Evolutionary conservation across 2,888 invertebrate species (phyloP), one percentile per base, ranked within the genome.

Genomic region (Sycophila texana): DNA sequence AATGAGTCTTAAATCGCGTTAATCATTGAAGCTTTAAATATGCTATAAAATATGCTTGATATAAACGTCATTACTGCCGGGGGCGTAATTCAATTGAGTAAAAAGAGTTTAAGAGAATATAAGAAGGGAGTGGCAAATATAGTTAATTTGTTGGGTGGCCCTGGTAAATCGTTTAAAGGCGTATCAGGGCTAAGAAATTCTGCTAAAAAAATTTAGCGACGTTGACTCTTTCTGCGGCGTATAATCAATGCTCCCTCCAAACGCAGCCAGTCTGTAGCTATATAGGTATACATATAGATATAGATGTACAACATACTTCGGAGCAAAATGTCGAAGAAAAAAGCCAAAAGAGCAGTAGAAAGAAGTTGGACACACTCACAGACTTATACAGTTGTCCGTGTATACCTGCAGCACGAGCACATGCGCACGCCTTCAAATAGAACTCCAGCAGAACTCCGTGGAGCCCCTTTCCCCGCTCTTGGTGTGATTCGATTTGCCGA

Each of bases 401-500:
- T 26, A 26, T 3, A 26, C 26, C 26, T 26, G 3, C 26, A 26
- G 26, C 26, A 26, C 26, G 26, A 26, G 26, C 39, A 39, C 39
- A 39, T 4, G 39, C 39, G 39, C 39, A 39, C 39, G 39, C 39
- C 39, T 39, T 39, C 39, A 39, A 39, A 39, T 39, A 39, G 39
- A 39, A 39, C 39, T 39, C 39, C 39, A 39, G 4, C 2, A 30
- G 30, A 30, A 39, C 39, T 39, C 39, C 39, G 39, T 39, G 39
- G 57, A 66, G 61, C 53, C 60, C 68, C 71, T 73, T 76, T 76
- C 58, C 2, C 14, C 14, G 22, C 39, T 39, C 39, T 30, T 49
- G 16, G 47, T n/a, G 51, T 76, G 74, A 81, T 79, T 81, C 76
- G 66, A 79, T 81, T 81, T 76, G 66, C 76, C 79, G 70, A 73